phyloP scores from a whole-genome alignment of 2,113 vertebrate species.

The Chlorodrepanis virens region DNA sequence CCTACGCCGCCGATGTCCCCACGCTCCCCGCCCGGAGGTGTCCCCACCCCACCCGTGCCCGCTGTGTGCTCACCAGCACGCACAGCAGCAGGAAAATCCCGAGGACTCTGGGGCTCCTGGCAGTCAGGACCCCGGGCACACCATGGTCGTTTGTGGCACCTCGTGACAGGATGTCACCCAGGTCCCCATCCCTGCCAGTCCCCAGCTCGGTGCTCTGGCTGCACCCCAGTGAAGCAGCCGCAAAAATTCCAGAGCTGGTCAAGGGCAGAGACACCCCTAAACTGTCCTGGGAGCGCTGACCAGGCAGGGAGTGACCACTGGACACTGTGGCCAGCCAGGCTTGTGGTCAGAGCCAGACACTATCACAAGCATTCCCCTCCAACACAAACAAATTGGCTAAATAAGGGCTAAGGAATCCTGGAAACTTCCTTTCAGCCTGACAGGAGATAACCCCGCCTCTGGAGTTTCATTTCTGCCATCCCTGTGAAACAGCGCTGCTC shows the following conservation, averaged over 20 bases:
- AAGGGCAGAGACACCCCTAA: background rate
- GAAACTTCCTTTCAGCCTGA: background rate
- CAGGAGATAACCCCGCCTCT: accelerated
- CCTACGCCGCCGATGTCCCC: background rate
- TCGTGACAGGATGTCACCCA: background rate
- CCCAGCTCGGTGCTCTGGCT: background rate
- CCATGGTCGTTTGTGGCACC: accelerated
- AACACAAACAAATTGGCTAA: background rate
- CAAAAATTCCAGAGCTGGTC: background rate
- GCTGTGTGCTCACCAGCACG: accelerated
- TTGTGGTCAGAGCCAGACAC: accelerated
- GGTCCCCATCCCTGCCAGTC: background rate
- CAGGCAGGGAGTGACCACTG: background rate
- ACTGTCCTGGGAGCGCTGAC: background rate
- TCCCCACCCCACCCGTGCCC: background rate
- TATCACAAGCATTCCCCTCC: background rate
- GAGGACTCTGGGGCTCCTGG: background rate
- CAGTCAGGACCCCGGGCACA: accelerated
- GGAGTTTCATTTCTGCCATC: background rate
- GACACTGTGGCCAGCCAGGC: background rate
- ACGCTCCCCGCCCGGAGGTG: background rate
- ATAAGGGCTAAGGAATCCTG: background rate
- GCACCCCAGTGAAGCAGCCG: accelerated
- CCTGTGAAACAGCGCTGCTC: background rate
- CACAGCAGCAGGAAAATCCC: background rate